Percentiles rank a stretch among this genome's conserved stretches.
Evolutionary conservation across 2,113 vertebrate genomes (phyloP).

Genomic region (Morphnarchus princeps): DNA sequence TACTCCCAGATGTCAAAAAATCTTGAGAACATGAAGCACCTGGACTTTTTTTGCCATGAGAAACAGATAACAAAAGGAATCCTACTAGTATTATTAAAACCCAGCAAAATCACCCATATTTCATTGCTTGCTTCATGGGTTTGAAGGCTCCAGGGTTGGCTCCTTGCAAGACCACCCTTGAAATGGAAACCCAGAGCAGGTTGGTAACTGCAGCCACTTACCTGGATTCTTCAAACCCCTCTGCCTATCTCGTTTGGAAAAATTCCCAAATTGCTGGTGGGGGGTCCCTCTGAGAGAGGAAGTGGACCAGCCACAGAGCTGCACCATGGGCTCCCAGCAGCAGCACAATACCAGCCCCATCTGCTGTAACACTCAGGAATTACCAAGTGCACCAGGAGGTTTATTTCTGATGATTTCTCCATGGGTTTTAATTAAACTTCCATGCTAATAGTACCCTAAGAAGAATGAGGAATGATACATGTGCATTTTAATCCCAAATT

Average conservation of each 20-base stretch:
- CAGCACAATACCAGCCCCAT: conserved; percentile 55
- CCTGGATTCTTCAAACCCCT: neutral
- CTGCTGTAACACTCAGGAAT: conserved; percentile 54
- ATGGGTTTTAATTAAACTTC: neutral
- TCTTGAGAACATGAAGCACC: neutral
- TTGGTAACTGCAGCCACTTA: neutral
- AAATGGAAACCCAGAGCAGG: neutral
- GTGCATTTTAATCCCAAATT: neutral
- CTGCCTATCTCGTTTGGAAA: neutral
- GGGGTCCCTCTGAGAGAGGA: neutral
- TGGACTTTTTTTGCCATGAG: neutral
- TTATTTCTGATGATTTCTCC: neutral
- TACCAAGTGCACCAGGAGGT: neutral
- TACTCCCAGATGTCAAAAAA: neutral
- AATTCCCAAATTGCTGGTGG: neutral
- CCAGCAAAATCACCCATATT: neutral
- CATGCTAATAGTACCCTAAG: neutral
- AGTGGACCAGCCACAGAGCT: fast-evolving
- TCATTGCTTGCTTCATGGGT: neutral
- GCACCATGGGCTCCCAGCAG: fast-evolving
- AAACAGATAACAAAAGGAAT: neutral
- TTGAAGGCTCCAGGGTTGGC: neutral
- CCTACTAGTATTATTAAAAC: neutral
- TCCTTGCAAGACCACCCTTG: neutral
- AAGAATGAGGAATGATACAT: neutral